Evolutionary conservation across 1,140 invertebrate genomes (phyloP).

Genomic region (Pseudachorutes palmiensis): DNA sequence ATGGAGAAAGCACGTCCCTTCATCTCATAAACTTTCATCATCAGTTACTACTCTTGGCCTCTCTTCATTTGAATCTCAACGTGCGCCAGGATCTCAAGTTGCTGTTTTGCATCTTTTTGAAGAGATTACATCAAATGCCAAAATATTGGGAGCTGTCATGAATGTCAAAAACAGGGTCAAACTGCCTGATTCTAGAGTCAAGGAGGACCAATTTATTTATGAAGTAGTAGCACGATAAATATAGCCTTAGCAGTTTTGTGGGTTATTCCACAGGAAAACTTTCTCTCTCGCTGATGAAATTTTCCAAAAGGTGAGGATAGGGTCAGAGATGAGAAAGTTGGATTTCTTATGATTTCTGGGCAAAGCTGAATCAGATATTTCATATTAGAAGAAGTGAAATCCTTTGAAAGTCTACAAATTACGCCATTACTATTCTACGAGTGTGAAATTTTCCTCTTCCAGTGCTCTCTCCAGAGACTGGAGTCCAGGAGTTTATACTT

Average conservation of each 20-base stretch:
- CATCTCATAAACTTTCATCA: background rate
- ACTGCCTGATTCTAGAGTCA: too few species aligned
- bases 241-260: too few species aligned
- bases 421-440: constrained; percentile 3
- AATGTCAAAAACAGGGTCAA: too few species aligned
- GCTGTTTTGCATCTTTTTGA: too few species aligned
- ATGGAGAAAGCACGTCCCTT: background rate
- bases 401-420: constrained; percentile 10
- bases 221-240: too few species aligned
- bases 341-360: background rate
- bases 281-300: too few species aligned
- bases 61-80: background rate
- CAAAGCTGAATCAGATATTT: background rate
- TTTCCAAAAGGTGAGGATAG: background rate
- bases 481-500: background rate
- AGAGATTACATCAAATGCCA: too few species aligned
- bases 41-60: background rate
- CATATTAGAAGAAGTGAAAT: background rate
- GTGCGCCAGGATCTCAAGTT: background rate
- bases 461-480: background rate
- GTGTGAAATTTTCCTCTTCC: constrained; percentile 3
- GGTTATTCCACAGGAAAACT: too few species aligned
- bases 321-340: constrained; percentile 9
- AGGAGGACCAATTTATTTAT: too few species aligned
- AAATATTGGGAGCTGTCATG: too few species aligned